These are phyloP conservation scores for Sebastes miniatus DNA, from an alignment of 2,797 vertebrate species.

Conservation along the genomic window DNA sequence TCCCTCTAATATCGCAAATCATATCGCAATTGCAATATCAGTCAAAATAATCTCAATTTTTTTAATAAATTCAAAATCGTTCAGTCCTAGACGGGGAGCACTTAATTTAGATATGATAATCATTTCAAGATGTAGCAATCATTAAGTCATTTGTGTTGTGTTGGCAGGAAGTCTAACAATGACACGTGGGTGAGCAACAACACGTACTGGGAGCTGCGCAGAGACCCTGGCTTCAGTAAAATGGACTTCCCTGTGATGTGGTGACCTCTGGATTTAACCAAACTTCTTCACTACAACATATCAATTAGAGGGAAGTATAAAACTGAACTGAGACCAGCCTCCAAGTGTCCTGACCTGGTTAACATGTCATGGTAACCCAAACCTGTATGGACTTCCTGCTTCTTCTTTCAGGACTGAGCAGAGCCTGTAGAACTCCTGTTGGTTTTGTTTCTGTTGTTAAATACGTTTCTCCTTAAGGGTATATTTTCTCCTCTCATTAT, in stretches of 20 bases:
- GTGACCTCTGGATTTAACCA: slow-evolving; percentile 77
- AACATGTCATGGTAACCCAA: slow-evolving; percentile 43
- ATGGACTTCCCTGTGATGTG: slow-evolving; percentile 91
- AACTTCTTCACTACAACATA: neutral
- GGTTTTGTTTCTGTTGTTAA: slow-evolving; percentile 8
- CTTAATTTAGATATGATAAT: neutral
- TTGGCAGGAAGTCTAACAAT: slow-evolving; percentile 86
- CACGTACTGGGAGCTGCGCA: slow-evolving; percentile 90
- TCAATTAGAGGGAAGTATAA: slow-evolving; percentile 11
- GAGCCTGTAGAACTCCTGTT: slow-evolving; percentile 11
- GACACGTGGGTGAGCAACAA: slow-evolving; percentile 93
- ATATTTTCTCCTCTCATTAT: neutral
- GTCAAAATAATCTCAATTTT: no score
- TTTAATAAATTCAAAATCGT: no score
- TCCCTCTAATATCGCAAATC: no score
- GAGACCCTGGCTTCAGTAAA: slow-evolving; percentile 89
- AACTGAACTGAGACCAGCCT: slow-evolving; percentile 34
- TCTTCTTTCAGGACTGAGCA: slow-evolving; percentile 25
- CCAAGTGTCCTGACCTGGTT: slow-evolving; percentile 20
- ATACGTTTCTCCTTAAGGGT: neutral
- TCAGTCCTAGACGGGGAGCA: no score
- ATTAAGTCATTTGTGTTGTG: slow-evolving; percentile 6
- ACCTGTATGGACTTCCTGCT: slow-evolving; percentile 38
- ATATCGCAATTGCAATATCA: no score
- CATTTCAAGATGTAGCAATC: neutral